A percentile compares a stretch with the other conserved stretches of the same genome.
Evolutionary conservation across 1,140 invertebrate genomes (phyloP).

Genomic region (Bombus sylvicola): DNA sequence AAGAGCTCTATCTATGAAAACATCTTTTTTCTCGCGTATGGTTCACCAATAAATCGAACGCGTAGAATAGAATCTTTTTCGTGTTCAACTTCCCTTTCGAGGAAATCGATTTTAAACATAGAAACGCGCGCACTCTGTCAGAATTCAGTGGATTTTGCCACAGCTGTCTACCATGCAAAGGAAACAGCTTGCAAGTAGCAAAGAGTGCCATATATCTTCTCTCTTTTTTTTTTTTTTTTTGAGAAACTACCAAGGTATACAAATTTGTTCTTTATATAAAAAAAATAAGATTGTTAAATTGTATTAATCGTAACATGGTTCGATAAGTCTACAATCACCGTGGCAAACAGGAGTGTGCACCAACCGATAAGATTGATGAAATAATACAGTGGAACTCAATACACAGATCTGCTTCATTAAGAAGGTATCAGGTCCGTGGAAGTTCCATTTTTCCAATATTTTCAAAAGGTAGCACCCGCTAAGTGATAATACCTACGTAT

Average conservation of each 20-base stretch:
- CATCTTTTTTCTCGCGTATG: too few species aligned
- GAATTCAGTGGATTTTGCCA: neutral
- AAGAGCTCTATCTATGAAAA: too few species aligned
- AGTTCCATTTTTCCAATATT: constrained; percentile 28
- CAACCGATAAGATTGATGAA: neutral
- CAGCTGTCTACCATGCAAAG: neutral
- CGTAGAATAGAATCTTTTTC: neutral
- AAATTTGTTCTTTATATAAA: neutral
- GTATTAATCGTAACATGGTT: neutral
- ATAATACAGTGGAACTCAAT: neutral
- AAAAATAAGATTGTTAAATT: neutral
- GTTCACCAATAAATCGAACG: neutral
- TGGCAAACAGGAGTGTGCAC: too few species aligned
- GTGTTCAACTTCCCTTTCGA: neutral
- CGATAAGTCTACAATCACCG: neutral
- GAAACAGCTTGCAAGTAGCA: neutral
- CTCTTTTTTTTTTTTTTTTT: too few species aligned
- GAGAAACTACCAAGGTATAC: neutral
- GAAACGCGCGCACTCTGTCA: neutral
- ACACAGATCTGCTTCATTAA: constrained; percentile 23
- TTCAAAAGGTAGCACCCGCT: neutral
- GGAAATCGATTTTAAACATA: neutral
- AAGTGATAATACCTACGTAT: constrained; percentile 22
- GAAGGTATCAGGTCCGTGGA: neutral
- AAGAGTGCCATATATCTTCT: neutral